Evolutionary conservation across 1,140 invertebrate genomes (phyloP).

Genomic region (Trachymyrmex septentrionalis): DNA sequence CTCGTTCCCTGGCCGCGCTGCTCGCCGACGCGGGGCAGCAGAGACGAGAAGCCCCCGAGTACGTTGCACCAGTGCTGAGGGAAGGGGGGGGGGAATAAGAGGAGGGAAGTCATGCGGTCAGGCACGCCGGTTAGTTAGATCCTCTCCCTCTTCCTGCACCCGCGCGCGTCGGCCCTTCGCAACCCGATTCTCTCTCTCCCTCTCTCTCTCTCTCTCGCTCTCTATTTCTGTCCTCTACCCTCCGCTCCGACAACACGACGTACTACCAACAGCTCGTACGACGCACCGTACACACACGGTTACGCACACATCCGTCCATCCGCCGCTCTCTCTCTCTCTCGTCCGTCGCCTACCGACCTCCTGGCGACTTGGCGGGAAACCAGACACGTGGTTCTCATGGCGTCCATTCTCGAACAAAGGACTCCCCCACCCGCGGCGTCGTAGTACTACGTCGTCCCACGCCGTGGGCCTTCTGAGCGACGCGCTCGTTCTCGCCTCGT

Average conservation of each 20-base stretch:
- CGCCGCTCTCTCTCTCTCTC: constrained; percentile 1
- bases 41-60: constrained; percentile 65
- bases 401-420: constrained; percentile 75
- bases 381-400: constrained; percentile 78
- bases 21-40: constrained; percentile 45
- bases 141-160: constrained; percentile 26
- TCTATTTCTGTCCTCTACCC: neutral
- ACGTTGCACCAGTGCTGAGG: constrained; percentile 67
- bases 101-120: constrained; percentile 73
- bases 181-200: neutral
- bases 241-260: neutral
- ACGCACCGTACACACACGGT: neutral
- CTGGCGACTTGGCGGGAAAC: constrained; percentile 76
- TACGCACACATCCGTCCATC: neutral
- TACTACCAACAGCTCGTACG: constrained; percentile 16
- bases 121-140: constrained; percentile 69
- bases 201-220: neutral
- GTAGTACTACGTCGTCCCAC: constrained; percentile 70
- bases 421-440: constrained; percentile 52
- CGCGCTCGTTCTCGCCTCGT: constrained; percentile 10
- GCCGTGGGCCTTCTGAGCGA: constrained; percentile 19
- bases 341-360: constrained; percentile 19
- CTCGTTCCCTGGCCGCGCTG: constrained; percentile 57
- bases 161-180: constrained; percentile 32
- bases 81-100: constrained; percentile 61